Evolutionary conservation across 2,113 vertebrate species (phyloP).

Genomic region (Pycnonotus jocosus): DNA sequence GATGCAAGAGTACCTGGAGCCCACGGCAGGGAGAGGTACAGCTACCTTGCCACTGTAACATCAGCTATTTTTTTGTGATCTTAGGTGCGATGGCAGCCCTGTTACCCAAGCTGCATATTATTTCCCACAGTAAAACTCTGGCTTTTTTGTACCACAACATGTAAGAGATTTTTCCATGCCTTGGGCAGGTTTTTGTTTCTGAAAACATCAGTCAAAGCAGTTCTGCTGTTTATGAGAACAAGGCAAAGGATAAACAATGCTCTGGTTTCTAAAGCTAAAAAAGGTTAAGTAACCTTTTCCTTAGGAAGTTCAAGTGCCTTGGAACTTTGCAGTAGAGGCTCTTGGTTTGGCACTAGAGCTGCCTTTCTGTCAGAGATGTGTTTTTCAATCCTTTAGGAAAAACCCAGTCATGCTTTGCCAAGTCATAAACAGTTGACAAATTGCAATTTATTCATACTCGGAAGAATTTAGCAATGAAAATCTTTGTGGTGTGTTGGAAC

Average conservation of each 20-base stretch:
- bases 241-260: background rate
- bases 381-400: background rate
- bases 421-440: conserved; percentile 11
- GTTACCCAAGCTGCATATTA: background rate
- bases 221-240: conserved; percentile 24
- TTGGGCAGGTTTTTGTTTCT: conserved; percentile 16
- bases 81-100: background rate
- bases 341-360: background rate
- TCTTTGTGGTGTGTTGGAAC: background rate
- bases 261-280: conserved; percentile 15
- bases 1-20: background rate
- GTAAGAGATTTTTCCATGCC: conserved; percentile 1
- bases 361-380: background rate
- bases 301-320: conserved; percentile 4
- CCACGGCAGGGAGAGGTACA: rapidly evolving
- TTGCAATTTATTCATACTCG: background rate
- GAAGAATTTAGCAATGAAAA: background rate
- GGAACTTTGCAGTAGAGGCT: background rate
- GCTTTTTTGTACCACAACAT: background rate
- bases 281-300: background rate
- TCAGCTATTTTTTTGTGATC: rapidly evolving
- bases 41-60: background rate
- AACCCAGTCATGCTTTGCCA: background rate
- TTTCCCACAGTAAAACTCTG: background rate
- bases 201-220: background rate